Evolutionary conservation across 2,888 invertebrate genomes (phyloP), one percentile per base, ranked within the genome.

Genomic region (Hypena proboscidalis): DNA sequence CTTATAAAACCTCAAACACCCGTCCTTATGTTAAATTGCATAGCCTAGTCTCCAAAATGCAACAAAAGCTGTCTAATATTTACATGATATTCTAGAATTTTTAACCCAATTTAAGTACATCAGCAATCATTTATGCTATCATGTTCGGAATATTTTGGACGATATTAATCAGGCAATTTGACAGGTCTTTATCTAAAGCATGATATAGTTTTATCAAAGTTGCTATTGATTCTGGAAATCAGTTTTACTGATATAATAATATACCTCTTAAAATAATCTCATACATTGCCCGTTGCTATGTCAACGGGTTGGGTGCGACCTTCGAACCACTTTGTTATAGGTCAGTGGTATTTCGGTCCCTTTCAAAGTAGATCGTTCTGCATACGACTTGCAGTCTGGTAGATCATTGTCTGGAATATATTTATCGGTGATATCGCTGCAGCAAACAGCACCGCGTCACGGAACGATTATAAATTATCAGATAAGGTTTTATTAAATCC

Each of bases 171-270:
- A 53, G 42, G 34, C 21, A 34, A 41, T 58, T 48, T 46, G 51
- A 23, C 32, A 45, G 45, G 33, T 10, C 17, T 41, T 54, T 66
- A 67, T 66, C 64, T 53, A 34, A 52, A 59, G 35, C 52, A 44
- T 48, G 38, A 47, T 31, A 14, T 37, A 42, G 8, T 33, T 33
- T 43, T 53, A 58, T 57, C 55, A 11, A 22, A 36, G 35, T 25
- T 34, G 26, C 50, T 45, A 56, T 17, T 45, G 52, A 64, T 67
- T 68, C 58, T 59, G 58, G 62, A 72, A 74, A 67, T 69, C 59
- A 44, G 41, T 61, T 59, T 47, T 55, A 34, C 43, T 45, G 26
- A 33, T 23, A 46, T 29, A 33, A n/a, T n/a, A n/a, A n/a, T n/a
- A n/a, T n/a, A n/a, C 25, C 22, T 25, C 25, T 45, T 29, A 50